Conservation (phyloP, 2,113 vertebrate genomes). For the Mesitornis unicolor region DNA sequence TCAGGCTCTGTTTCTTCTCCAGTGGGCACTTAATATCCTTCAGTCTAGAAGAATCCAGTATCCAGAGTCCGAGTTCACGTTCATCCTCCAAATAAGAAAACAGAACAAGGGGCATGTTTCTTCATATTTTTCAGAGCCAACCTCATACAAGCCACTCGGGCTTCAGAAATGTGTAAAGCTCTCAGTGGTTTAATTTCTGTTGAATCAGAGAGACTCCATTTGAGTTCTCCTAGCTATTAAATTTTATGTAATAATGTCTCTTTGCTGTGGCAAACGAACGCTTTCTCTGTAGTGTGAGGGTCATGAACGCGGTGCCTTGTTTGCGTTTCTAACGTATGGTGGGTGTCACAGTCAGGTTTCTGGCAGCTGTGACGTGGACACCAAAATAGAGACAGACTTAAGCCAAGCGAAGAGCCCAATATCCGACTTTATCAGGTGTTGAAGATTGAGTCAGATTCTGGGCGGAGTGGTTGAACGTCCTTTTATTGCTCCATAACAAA, state of each 20-base stretch:
- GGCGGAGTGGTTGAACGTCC: conserved; percentile 1
- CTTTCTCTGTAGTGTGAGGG: not conserved
- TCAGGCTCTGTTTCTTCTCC: not conserved
- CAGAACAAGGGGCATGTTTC: not conserved
- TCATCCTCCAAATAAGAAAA: not conserved
- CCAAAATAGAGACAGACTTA: not conserved
- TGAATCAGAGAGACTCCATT: not conserved
- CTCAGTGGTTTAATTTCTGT: not conserved
- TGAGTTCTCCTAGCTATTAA: not conserved
- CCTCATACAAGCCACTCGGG: not conserved
- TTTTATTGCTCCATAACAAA: conserved; percentile 32
- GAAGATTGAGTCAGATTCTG: conserved; percentile 32
- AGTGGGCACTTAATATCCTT: not conserved
- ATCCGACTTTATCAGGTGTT: conserved; percentile 6
- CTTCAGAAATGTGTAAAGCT: not conserved
- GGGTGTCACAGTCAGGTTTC: not conserved
- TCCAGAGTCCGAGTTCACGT: not conserved
- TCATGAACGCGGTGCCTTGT: not conserved
- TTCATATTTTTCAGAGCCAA: not conserved
- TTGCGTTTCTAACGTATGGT: not conserved
- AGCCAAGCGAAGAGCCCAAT: conserved; percentile 17
- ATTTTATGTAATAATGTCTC: not conserved
- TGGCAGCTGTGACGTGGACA: not conserved
- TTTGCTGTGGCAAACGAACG: not conserved
- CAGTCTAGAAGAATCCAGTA: not conserved